phyloP scores from a whole-genome alignment of 2,888 invertebrate genomes.

The Parasteatoda lunata region DNA sequence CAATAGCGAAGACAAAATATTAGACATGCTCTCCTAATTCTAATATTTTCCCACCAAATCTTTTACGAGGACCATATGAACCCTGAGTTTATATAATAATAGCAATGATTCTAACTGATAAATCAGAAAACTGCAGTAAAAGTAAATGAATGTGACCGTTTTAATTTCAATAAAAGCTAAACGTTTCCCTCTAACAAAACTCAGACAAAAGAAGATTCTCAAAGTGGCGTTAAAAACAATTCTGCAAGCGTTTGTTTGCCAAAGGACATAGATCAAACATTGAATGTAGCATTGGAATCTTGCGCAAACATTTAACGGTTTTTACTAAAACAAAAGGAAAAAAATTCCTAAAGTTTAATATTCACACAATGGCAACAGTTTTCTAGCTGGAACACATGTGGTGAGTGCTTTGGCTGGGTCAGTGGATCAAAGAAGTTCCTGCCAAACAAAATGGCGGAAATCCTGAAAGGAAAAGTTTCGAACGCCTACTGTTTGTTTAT shows the following conservation, averaged over 20 bases:
- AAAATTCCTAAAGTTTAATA: conserved; percentile 4
- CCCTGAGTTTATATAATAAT: too few relatives aligned
- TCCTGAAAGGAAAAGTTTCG: conserved; percentile 22
- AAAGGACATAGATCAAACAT: not conserved
- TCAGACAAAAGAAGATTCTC: not conserved
- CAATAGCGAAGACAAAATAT: too few relatives aligned
- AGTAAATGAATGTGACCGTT: too few relatives aligned
- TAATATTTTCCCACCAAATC: too few relatives aligned
- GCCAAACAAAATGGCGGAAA: conserved; percentile 21
- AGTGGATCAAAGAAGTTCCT: conserved; percentile 46
- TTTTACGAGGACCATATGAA: too few relatives aligned
- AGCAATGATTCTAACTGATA: too few relatives aligned
- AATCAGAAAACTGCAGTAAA: too few relatives aligned
- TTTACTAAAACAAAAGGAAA: not conserved
- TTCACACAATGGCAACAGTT: conserved; percentile 38
- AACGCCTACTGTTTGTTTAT: conserved; percentile 6
- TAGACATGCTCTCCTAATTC: too few relatives aligned
- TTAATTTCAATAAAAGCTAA: too few relatives aligned
- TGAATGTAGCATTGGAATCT: not conserved
- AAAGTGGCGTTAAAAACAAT: not conserved
- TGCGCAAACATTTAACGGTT: not conserved
- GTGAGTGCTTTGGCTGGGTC: conserved; percentile 21
- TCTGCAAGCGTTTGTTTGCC: not conserved
- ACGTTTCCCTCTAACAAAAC: too few relatives aligned
- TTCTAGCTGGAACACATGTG: conserved; percentile 12